These are phyloP conservation scores for Myotis myotis DNA, from an alignment of 2,797 vertebrate genomes.

Conservation along the genomic window DNA sequence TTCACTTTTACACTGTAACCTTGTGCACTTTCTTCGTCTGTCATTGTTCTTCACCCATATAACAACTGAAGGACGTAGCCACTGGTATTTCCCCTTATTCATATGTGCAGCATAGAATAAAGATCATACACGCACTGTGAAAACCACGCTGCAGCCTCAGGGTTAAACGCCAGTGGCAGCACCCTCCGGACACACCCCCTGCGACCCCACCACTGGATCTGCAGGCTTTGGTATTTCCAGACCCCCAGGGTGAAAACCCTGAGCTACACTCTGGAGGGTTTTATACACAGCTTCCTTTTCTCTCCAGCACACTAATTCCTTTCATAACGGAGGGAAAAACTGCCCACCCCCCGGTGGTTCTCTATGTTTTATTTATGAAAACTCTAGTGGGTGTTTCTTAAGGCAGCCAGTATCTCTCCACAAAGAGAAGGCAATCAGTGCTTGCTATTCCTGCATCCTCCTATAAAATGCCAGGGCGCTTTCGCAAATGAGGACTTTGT, in stretches of 20 bases:
- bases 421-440: slow-evolving; percentile 9
- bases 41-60: background rate
- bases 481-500: background rate
- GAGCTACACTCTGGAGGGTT: background rate
- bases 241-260: background rate
- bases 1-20: background rate
- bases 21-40: background rate
- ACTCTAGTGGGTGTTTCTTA: slow-evolving; percentile 30
- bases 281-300: slow-evolving; percentile 64
- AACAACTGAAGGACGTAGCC: background rate
- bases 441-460: background rate
- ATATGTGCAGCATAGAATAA: background rate
- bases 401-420: slow-evolving; percentile 17
- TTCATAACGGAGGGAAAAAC: slow-evolving; percentile 45
- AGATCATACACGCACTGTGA: background rate
- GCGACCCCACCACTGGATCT: background rate
- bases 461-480: background rate
- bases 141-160: background rate
- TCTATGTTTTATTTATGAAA: slow-evolving; percentile 69
- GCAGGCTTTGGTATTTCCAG: slow-evolving; percentile 18
- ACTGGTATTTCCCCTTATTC: background rate
- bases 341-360: background rate
- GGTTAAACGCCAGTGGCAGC: background rate
- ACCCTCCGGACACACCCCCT: background rate
- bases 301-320: slow-evolving; percentile 67